Base-by-base conservation (phyloP, 2,888 invertebrate genomes). In the Parascotia fuliginaria region DNA sequence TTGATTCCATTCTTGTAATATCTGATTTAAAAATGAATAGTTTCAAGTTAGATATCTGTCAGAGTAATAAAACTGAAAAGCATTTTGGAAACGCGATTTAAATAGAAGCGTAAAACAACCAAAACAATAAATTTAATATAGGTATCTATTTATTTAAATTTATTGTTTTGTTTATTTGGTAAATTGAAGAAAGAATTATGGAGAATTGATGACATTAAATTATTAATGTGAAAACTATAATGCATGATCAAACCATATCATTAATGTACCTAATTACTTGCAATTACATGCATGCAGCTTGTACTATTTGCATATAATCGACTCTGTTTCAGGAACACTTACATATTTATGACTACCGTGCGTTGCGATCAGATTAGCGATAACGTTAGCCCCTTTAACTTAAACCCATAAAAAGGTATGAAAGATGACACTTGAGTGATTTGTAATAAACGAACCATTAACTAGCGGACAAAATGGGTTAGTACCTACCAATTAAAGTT, bases 301-400 rank as follows among this genome's bases (percentile, higher is more conserved):
- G 54, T 33, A 36, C 36, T 11, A 57, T 65, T 69, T 56, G 55
- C 49, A 52, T 67, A 24, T 41, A 47, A 60, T 60, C 50, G 14
- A 12, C n/a, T 40, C 31, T 14, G 19, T 43, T 37, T 33, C 24
- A 52, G 52, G 51, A 60, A 60, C 41, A 48, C 13, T 31, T 53
- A 34, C 42, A 54, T 54, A 57, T 52, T 52, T 45, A 56, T 52
- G 27, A 19, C 28, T 27, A 12, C 38, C 40, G 40, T 36, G 49
- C 40, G 34, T 51, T 45, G 37, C 13, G 28, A 47, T 37, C 31
- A 14, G 42, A 32, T 48, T 60, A 54, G 13, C 46, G 37, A 44
- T 31, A 9, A 24, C 28, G 28, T 32, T 45, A 31, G 37, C 36
- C 28, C 15, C 11, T 13, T 32, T 3, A n/a, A 36, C 16, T 11